Evolutionary conservation across 2,797 vertebrate genomes (phyloP).

Genomic region (Platalea minor): DNA sequence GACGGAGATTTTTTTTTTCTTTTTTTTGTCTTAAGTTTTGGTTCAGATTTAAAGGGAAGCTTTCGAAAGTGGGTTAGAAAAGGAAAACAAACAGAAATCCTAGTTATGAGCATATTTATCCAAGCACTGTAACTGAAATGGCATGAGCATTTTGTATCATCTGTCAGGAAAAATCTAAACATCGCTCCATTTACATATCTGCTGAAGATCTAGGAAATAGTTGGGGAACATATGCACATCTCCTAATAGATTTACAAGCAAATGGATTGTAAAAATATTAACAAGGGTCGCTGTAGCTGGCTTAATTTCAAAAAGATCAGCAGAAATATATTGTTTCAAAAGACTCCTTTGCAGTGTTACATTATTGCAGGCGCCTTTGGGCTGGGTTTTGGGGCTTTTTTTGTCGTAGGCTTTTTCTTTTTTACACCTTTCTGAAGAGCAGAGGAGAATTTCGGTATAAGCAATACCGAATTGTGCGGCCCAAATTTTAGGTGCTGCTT

Average conservation of each 20-base stretch:
- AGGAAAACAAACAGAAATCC: constrained; percentile 34
- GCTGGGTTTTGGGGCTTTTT: not conserved
- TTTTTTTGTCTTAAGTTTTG: not conserved
- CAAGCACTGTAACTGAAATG: constrained; percentile 32
- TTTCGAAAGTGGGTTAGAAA: constrained; percentile 41
- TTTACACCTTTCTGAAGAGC: not conserved
- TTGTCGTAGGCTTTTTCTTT: not conserved
- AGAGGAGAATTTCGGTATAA: not conserved
- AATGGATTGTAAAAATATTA: constrained; percentile 66
- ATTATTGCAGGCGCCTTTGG: not conserved
- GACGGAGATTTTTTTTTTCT: not conserved
- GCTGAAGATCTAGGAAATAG: constrained; percentile 44
- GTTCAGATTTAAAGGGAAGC: constrained; percentile 45
- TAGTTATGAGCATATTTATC: constrained; percentile 26
- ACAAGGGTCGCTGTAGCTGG: constrained; percentile 53
- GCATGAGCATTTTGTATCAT: constrained; percentile 46
- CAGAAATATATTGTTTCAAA: constrained; percentile 53
- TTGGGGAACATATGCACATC: constrained; percentile 27
- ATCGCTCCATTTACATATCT: constrained; percentile 29
- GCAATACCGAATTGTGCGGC: not conserved
- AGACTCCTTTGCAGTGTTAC: constrained; percentile 22
- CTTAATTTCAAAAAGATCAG: constrained; percentile 62
- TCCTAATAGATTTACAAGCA: constrained; percentile 45
- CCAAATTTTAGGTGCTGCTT: not conserved
- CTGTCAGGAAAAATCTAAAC: constrained; percentile 55